phyloP scores from a whole-genome alignment of 2,797 vertebrate species.

The Gila robusta region DNA sequence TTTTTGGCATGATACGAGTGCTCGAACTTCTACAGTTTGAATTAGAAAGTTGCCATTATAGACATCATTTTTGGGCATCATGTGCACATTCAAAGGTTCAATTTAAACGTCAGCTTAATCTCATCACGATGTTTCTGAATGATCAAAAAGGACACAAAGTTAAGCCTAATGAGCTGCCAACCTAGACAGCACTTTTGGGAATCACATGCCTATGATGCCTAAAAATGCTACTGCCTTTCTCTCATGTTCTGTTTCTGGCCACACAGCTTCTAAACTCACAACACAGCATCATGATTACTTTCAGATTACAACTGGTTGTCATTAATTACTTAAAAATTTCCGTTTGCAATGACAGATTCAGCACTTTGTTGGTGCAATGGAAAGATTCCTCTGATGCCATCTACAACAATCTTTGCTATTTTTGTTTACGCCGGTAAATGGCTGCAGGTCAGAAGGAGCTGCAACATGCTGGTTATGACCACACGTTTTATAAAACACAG shows the following conservation, averaged over 20 bases:
- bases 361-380: slow-evolving; percentile 52
- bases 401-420: slow-evolving; percentile 58
- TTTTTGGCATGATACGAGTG: background rate
- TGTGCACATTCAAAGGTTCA: background rate
- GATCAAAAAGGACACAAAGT: background rate
- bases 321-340: slow-evolving; percentile 61
- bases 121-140: background rate
- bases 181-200: background rate
- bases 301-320: slow-evolving; percentile 55
- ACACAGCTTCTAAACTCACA: slow-evolving; percentile 42
- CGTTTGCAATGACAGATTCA: slow-evolving; percentile 54
- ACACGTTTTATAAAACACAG: background rate
- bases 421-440: slow-evolving; percentile 53
- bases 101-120: background rate
- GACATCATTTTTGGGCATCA: background rate
- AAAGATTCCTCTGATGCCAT: slow-evolving; percentile 63
- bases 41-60: background rate
- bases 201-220: background rate
- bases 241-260: slow-evolving; percentile 22
- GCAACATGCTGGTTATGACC: slow-evolving; percentile 24
- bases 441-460: slow-evolving; percentile 43
- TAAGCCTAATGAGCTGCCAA: background rate
- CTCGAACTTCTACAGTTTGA: background rate
- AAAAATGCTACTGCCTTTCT: background rate
- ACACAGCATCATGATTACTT: slow-evolving; percentile 58